Evolutionary conservation across 2,888 invertebrate genomes (phyloP).

Genomic region (Nezara viridula): DNA sequence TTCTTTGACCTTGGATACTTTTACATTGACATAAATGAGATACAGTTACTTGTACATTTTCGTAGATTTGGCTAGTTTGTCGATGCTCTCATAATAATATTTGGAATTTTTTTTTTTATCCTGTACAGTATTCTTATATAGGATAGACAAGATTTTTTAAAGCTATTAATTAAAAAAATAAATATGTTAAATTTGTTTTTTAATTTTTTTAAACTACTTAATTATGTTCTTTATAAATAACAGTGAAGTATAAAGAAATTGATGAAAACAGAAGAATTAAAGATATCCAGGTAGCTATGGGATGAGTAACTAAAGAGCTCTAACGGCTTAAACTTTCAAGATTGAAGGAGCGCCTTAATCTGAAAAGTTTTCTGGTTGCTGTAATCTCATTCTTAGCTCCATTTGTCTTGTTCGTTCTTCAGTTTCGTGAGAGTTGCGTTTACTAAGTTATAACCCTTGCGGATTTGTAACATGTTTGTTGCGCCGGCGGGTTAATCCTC

Average conservation of each 20-base stretch:
- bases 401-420: slow-evolving; percentile 35
- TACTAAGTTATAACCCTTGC: slow-evolving; percentile 13
- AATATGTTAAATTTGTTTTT: no score
- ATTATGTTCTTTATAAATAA: background rate
- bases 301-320: slow-evolving; percentile 34
- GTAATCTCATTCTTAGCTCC: slow-evolving; percentile 41
- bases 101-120: no score
- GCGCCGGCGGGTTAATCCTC: background rate
- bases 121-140: no score
- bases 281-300: background rate
- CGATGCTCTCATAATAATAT: no score
- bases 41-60: no score
- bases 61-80: no score
- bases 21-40: no score
- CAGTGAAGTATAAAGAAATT: background rate
- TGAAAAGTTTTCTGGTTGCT: slow-evolving; percentile 17
- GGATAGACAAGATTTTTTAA: no score
- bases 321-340: slow-evolving; percentile 35
- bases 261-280: background rate
- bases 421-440: background rate
- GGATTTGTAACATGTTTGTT: background rate
- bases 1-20: no score
- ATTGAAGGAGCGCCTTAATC: slow-evolving; percentile 43
- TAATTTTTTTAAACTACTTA: no score
- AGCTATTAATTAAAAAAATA: no score